These are phyloP conservation scores for Poeciliopsis presidionis DNA, from an alignment of 2,797 vertebrate genomes.

Conservation along the genomic window DNA sequence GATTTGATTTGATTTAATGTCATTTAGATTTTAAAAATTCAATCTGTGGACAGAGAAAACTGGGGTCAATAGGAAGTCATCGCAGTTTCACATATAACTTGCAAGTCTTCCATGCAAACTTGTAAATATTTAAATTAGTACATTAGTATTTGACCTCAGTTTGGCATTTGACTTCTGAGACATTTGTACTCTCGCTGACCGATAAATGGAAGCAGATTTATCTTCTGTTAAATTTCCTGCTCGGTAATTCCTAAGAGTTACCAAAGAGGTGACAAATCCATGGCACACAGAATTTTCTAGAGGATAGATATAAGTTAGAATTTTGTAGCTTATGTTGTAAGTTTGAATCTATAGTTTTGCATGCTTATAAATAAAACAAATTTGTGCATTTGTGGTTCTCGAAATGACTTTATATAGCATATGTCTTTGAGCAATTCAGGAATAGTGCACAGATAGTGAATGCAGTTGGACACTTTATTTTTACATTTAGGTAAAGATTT, in stretches of 20 bases:
- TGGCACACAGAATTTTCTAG: background rate
- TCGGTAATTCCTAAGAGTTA: background rate
- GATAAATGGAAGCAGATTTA: background rate
- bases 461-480: background rate
- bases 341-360: background rate
- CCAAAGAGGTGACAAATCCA: background rate
- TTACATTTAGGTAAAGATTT: background rate
- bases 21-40: background rate
- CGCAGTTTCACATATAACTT: background rate
- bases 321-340: background rate
- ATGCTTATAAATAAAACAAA: background rate
- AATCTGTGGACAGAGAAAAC: background rate
- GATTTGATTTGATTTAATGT: conserved; percentile 4
- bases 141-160: background rate
- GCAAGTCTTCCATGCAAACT: background rate
- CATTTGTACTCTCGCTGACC: background rate
- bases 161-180: background rate
- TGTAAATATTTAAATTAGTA: conserved; percentile 5
- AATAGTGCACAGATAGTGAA: background rate
- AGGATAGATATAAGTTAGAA: background rate
- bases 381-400: background rate
- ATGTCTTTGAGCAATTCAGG: background rate
- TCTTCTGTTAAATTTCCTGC: background rate
- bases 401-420: background rate
- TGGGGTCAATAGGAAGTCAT: background rate